Base-by-base conservation (phyloP, 2,888 invertebrate genomes). In the Pterostichus madidus region DNA sequence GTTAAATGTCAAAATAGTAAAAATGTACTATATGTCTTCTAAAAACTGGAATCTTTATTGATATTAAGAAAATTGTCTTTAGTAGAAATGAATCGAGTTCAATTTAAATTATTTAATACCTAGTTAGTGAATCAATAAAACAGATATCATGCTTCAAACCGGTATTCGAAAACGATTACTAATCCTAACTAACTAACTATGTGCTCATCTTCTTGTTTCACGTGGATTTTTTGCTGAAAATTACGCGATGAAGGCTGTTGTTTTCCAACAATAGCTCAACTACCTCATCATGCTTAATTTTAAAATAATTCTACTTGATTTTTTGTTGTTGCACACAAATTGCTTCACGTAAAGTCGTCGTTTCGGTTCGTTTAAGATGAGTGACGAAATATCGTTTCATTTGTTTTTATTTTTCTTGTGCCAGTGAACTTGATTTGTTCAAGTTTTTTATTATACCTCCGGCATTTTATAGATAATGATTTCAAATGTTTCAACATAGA, bases 401-500 rank as follows among this genome's bases (percentile, higher is more conserved):
- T 49, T 75, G 31, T 49, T 75, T 49, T 75, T 75, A 32, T 75
- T 75, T 44, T 75, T 75, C 52, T 52, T 75, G 13, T 75, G 75
- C 44, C 75, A 52, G 53, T 75, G 75, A 75, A 75, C 75, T 75
- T 75, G 75, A 71, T 71, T 17, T 17, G 24, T 44, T 46, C 44
- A 49, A 46, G 75, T 75, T 75, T 71, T 71, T 71, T 17, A 39
- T 39, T 39, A 39, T 39, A 10, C 64, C 35, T 35, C 11, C 4
- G 35, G 64, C 64, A 35, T 64, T 24, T 59, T 59, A 17, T 24
- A 53, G 53, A 59, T 59, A 59, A 56, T 56, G 56, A 56, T 56
- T 56, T 24, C 11, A 24, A 17, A 59, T 39, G 8, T 59, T 59
- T 59, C 59, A 31, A 59, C 59, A 59, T 59, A 17, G 31, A 59